Percentiles rank a stretch among this genome's conserved stretches.
phyloP scores from a whole-genome alignment of 2,888 invertebrate genomes.

The Plemyria rubiginata region DNA sequence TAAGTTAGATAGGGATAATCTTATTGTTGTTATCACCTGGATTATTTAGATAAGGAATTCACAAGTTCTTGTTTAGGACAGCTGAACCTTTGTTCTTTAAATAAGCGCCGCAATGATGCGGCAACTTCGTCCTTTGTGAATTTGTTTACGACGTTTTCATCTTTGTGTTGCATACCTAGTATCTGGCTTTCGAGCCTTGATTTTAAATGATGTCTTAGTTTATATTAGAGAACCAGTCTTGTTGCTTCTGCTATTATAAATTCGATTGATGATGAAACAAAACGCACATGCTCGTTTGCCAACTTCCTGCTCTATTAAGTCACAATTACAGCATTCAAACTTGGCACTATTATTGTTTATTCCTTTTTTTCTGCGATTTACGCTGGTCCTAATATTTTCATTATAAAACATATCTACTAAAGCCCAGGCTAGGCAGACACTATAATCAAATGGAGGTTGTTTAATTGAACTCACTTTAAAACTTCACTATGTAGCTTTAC shows the following conservation, averaged over 20 bases:
- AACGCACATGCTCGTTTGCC: constrained; percentile 7
- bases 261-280: constrained; percentile 13
- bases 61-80: constrained; percentile 4
- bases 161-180: constrained; percentile 16
- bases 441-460: no score
- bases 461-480: no score
- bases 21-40: constrained; percentile 13
- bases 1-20: constrained; percentile 9
- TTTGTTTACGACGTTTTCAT: constrained; percentile 10
- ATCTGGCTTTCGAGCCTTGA: constrained; percentile 6
- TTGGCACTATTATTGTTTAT: background rate
- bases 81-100: constrained; percentile 28
- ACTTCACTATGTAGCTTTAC: no score
- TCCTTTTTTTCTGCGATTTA: background rate
- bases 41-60: constrained; percentile 11
- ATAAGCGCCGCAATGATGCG: constrained; percentile 24
- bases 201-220: constrained; percentile 11
- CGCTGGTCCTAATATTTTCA: background rate
- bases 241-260: constrained; percentile 2
- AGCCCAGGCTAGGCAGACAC: no score
- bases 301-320: constrained; percentile 24
- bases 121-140: constrained; percentile 18
- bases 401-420: background rate
- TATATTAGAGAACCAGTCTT: background rate
- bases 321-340: constrained; percentile 4